Base-by-base conservation (phyloP, 2,113 vertebrate species). In the Hoplias malabaricus region DNA sequence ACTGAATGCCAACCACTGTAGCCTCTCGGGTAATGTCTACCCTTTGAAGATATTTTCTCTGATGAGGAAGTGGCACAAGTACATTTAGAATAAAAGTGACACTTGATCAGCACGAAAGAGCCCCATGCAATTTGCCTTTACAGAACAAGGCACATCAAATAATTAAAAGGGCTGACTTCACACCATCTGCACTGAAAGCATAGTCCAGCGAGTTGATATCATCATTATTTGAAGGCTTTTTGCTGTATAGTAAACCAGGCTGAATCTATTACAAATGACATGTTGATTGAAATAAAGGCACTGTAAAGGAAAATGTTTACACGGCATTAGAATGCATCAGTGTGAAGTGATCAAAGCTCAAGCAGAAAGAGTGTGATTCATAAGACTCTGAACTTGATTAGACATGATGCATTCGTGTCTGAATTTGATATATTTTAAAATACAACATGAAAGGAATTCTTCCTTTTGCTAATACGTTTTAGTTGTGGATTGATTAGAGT, bases 11-110 rank as follows among this genome's bases (percentile, higher is more conserved):
- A 75, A 79, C 43, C 54, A 31, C 80, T 14, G 73, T 81, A 36
- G 43, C 71, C 78, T 27, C 78, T 23, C 31, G 61, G 54, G 67
- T 75, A 69, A 62, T 71, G 73, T 61, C 36, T 68, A n/a, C 19
- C 3, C 84, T 88, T 88, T 86, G 83, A 91, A 82, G 73, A 56
- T 8, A 3, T 19, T 69, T 82, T 69, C 69, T 84, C 82, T 81
- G 79, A 85, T 75, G 79, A 73, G 57, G 76, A 80, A 79, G 73
- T 73, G 54, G 16, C 53, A 10, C 63, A 77, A 59, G 21, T 48
- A 42, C 70, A 48, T 42, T 71, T 63, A 46, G 71, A 65, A 79
- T 70, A 71, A 82, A 75, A 78, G 50, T 79, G 69, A 82, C 80
- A 78, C 53, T 69, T 70, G 66, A 80, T 77, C 54, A 84, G 69